phyloP scores from a whole-genome alignment of 35 echinoderm and acorn worm genomes.

The Ophioderma brevispina region DNA sequence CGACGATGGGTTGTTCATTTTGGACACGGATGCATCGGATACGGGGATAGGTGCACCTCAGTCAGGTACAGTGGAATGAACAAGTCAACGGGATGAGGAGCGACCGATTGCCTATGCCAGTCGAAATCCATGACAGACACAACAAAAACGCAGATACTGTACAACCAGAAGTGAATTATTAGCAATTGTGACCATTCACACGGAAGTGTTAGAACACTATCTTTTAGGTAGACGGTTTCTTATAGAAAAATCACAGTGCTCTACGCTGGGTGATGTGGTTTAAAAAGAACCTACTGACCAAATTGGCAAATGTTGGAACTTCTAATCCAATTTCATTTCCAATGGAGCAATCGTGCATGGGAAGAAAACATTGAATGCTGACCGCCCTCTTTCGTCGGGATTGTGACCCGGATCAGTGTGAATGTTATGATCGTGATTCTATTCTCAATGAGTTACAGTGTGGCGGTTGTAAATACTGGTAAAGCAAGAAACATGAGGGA shows the following conservation, averaged over 20 bases:
- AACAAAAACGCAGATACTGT: conserved; percentile 48
- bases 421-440: too few relatives aligned
- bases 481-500: too few relatives aligned
- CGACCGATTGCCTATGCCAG: conserved; percentile 53
- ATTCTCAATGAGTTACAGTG: too few relatives aligned
- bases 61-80: conserved; percentile 56
- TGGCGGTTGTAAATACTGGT: too few relatives aligned
- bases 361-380: conserved; percentile 45
- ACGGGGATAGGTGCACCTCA: conserved; percentile 51
- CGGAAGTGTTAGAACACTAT: conserved; percentile 57
- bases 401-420: conserved; percentile 11
- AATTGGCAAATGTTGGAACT: conserved; percentile 40
- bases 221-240: conserved; percentile 52
- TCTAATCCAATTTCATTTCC: conserved; percentile 35
- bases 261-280: conserved; percentile 60
- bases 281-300: conserved; percentile 53
- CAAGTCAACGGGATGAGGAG: conserved; percentile 39
- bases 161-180: conserved; percentile 63
- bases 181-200: conserved; percentile 32
- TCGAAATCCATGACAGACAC: conserved; percentile 28
- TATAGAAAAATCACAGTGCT: conserved; percentile 36
- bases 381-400: conserved; percentile 49
- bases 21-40: conserved; percentile 74
- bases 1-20: conserved; percentile 28
- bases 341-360: conserved; percentile 37